phyloP scores from a whole-genome alignment of 1,140 invertebrate species.

The Zaprionus gabonicus region DNA sequence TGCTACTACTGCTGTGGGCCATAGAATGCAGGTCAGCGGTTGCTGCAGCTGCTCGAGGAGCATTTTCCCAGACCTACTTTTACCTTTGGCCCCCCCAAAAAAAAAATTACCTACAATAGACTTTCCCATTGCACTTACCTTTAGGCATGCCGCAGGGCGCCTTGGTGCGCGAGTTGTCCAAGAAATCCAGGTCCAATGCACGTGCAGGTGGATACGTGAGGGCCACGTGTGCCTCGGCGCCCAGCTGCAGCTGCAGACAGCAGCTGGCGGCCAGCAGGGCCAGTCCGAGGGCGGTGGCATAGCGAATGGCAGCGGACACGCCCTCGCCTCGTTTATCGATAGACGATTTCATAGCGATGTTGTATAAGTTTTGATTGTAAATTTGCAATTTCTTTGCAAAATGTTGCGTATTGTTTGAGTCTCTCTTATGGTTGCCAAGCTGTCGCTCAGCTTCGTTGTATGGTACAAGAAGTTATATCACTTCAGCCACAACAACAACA shows the following conservation, averaged over 20 bases:
- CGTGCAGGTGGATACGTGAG: conserved; percentile 94
- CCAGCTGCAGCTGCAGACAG: conserved; percentile 50
- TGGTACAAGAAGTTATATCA: not conserved
- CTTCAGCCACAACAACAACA: not conserved
- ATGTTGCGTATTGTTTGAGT: conserved; percentile 5
- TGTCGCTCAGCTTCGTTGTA: not conserved
- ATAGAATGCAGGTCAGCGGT: conserved; percentile 36
- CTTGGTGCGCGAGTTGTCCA: conserved; percentile 95
- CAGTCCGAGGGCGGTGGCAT: not conserved
- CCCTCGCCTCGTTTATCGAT: conserved; percentile 52
- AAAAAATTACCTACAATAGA: conserved; percentile 3
- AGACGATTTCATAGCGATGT: conserved; percentile 52
- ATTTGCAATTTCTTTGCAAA: conserved; percentile 35
- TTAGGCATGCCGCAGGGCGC: conserved; percentile 98
- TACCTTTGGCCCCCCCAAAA: conserved; percentile 1
- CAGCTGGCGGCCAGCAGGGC: conserved; percentile 40
- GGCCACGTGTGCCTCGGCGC: conserved; percentile 89
- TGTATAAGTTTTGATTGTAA: conserved; percentile 39
- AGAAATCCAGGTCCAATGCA: conserved; percentile 95
- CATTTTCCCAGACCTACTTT: conserved; percentile 49
- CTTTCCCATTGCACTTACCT: conserved; percentile 87
- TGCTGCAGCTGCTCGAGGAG: not conserved
- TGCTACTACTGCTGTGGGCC: not conserved
- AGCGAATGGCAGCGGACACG: not conserved
- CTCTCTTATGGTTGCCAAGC: not conserved